Evolutionary conservation across 2,888 invertebrate species (phyloP).

Genomic region (Aradus depressus): DNA sequence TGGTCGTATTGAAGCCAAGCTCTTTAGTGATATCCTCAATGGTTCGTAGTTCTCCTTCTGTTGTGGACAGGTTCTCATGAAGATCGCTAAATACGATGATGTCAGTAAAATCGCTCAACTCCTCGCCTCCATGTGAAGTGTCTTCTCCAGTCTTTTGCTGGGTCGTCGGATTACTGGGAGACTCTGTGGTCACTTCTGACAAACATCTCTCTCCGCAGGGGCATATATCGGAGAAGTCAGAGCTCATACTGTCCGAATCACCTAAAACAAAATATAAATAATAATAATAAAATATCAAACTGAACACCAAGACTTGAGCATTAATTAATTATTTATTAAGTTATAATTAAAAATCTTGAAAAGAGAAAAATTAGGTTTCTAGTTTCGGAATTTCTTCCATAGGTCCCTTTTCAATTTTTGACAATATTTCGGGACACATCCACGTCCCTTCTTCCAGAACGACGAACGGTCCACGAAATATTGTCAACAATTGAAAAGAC

Average conservation of each 20-base stretch:
- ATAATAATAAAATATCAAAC: too few species aligned
- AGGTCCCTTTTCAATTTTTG: too few species aligned
- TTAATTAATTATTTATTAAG: too few species aligned
- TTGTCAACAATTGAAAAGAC: too few species aligned
- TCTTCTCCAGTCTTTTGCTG: constrained; percentile 3
- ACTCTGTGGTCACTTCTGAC: constrained; percentile 22
- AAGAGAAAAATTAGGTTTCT: too few species aligned
- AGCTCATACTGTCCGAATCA: constrained; percentile 34
- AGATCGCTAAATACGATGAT: constrained; percentile 24
- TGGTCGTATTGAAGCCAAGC: constrained; percentile 17
- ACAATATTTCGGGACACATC: too few species aligned
- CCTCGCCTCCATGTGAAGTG: constrained; percentile 11
- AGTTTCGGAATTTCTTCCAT: too few species aligned
- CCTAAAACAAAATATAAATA: constrained; percentile 12
- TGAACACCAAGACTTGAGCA: too few species aligned
- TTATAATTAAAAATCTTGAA: too few species aligned
- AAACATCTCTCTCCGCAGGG: constrained; percentile 45
- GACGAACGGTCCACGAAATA: too few species aligned
- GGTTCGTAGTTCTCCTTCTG: constrained; percentile 17
- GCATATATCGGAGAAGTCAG: constrained; percentile 41
- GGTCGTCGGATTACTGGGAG: background rate
- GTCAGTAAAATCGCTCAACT: constrained; percentile 24
- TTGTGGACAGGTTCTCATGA: constrained; percentile 22
- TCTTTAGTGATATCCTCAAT: constrained; percentile 19
- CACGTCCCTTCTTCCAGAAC: too few species aligned